Percentiles rank a stretch among this genome's conserved stretches.
Evolutionary conservation across 2,888 invertebrate genomes (phyloP).

Genomic region (Cheilosia urbana): DNA sequence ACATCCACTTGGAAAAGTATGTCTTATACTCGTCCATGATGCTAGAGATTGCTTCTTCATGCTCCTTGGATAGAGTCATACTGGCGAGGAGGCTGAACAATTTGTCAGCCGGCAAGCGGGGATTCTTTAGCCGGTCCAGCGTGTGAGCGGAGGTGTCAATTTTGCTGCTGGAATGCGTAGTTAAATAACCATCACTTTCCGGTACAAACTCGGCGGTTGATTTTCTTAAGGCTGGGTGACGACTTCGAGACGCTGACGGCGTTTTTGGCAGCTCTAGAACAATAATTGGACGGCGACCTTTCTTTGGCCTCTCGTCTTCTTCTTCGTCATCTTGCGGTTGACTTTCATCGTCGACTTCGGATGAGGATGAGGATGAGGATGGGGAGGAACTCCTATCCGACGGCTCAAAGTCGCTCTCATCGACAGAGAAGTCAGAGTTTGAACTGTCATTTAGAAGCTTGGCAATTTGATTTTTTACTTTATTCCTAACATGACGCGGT

Average conservation of each 20-base stretch:
- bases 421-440: constrained; percentile 81
- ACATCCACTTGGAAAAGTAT: constrained; percentile 90
- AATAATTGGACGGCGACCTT: constrained; percentile 80
- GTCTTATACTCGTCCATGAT: constrained; percentile 86
- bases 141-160: constrained; percentile 91
- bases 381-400: constrained; percentile 65
- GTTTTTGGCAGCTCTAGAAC: constrained; percentile 81
- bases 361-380: constrained; percentile 41
- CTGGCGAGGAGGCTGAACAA: constrained; percentile 86
- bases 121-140: constrained; percentile 89
- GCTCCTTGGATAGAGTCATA: constrained; percentile 85
- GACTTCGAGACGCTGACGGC: constrained; percentile 79
- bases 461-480: constrained; percentile 85
- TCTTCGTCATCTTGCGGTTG: constrained; percentile 80
- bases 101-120: constrained; percentile 88
- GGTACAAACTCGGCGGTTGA: constrained; percentile 85
- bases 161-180: constrained; percentile 86
- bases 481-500: constrained; percentile 86
- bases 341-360: constrained; percentile 70
- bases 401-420: constrained; percentile 77
- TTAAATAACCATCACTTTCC: constrained; percentile 89
- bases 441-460: constrained; percentile 79
- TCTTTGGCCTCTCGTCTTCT: constrained; percentile 80
- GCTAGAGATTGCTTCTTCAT: constrained; percentile 85
- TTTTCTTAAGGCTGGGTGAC: constrained; percentile 78